phyloP scores from a whole-genome alignment of 2,113 vertebrate genomes.

The Calyptommatus sinebrachiatus region DNA sequence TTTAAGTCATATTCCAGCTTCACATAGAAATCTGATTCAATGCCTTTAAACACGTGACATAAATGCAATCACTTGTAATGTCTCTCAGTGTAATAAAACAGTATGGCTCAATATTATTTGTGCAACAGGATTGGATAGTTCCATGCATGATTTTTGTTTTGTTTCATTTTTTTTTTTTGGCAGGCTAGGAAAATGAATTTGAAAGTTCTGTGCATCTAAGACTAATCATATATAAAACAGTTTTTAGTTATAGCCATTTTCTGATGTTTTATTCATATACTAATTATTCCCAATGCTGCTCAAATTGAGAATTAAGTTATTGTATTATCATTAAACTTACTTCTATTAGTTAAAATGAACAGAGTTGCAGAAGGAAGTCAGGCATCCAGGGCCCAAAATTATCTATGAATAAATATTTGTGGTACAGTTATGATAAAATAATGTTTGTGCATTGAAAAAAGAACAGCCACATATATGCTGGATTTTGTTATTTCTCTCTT shows the following conservation, averaged over 20 bases:
- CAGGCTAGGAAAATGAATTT: no score
- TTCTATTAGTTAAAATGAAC: not conserved
- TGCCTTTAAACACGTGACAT: not conserved
- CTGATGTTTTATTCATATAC: not conserved
- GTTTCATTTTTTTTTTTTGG: no score
- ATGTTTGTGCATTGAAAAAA: not conserved
- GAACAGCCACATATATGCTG: not conserved
- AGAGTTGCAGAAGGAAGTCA: not conserved
- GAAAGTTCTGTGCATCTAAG: not conserved
- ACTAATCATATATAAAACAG: not conserved
- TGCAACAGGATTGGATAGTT: not conserved
- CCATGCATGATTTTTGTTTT: not conserved
- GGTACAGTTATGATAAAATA: not conserved
- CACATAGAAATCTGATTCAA: no score
- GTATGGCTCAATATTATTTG: not conserved
- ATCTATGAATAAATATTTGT: not conserved
- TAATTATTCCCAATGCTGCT: not conserved
- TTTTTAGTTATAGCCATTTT: not conserved
- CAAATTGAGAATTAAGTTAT: not conserved
- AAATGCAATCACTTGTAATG: not conserved
- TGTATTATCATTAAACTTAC: not conserved
- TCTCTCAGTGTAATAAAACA: not conserved
- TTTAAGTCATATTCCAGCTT: no score
- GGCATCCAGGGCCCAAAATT: not conserved
- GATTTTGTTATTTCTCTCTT: conserved; percentile 28